Base-by-base conservation (phyloP, 2,113 vertebrate genomes). In the Petaurus breviceps region DNA sequence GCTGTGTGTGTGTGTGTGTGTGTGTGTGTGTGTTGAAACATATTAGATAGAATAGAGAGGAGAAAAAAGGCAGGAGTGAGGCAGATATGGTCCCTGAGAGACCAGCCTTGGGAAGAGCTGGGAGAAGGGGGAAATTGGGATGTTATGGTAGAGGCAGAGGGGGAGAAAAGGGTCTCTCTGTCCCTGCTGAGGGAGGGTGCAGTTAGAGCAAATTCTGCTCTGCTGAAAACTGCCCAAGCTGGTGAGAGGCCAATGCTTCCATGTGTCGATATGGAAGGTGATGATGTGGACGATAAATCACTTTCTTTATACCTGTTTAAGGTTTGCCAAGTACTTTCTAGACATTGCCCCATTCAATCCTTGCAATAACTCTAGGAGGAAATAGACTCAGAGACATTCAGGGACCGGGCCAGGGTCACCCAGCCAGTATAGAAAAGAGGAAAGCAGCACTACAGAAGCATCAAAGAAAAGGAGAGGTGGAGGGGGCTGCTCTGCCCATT, bases 1-100 rank as follows among this genome's bases (percentile, higher is more conserved):
- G 90, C 94, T 11, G 91, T 28, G 89, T 52, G 90, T 23, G 90
- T 57, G 93, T 55, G 84, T 92, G 91, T 7, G 95, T 52, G 61
- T 31, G 92, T 9, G 94, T 37, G 91, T n/a, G 47, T 31, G 24
- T 53, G 89, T 28, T 61, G 31, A 68, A 68, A 68, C 31, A 68
- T 31, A 37, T 68, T n/a, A 68, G 12, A 68, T 68, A 68, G 31
- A 68, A 12, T 37, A 3, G 3, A 68, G 37, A 77, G 31, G 68
- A 77, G 68, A n/a, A 77, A 77, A 77, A 7, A 77, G 68, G 14
- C 68, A 77, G 68, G 37, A 77, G 37, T 19, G 31, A 68, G 28
- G 14, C 61, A 68, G 31, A 68, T 37, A 68, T 37, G 31, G 31
- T 14, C 61, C 68, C 68, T 19, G 37, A 77, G 68, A n/a, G 16